Conservation (phyloP, 2,113 vertebrate genomes). For the Redunca redunca region DNA sequence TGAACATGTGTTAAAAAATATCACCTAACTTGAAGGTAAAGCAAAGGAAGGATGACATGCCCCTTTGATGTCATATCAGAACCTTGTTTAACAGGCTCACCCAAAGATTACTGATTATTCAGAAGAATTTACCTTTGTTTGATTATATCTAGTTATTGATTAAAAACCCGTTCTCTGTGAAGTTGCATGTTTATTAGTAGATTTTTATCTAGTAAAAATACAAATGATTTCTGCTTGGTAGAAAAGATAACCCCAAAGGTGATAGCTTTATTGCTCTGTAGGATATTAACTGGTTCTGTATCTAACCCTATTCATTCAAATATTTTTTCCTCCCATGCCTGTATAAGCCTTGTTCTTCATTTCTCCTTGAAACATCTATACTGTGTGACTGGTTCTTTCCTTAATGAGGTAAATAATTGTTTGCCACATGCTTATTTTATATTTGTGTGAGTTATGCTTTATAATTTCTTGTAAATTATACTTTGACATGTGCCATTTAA, state of each 20-base stretch:
- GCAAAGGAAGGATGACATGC: not conserved
- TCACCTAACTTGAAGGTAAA: not conserved
- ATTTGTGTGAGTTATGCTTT: not conserved
- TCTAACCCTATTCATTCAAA: not conserved
- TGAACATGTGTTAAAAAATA: not conserved
- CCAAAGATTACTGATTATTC: not conserved
- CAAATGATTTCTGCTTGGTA: not conserved
- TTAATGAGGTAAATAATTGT: not conserved
- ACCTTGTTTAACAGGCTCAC: not conserved
- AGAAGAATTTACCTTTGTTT: not conserved
- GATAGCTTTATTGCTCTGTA: not conserved
- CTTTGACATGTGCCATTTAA: not conserved
- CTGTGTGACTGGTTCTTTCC: not conserved
- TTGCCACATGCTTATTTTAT: not conserved
- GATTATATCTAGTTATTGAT: not conserved
- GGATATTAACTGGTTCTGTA: not conserved
- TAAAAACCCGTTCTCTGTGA: not conserved
- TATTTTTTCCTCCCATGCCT: not conserved
- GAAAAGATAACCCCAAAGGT: not conserved
- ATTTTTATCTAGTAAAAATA: constrained; percentile 11
- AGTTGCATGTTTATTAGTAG: not conserved
- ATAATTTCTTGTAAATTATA: not conserved
- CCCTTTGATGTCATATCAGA: not conserved
- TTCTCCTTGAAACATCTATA: not conserved
- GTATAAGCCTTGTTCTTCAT: not conserved